phyloP scores from a whole-genome alignment of 2,113 vertebrate genomes.

The Crotophaga sulcirostris region DNA sequence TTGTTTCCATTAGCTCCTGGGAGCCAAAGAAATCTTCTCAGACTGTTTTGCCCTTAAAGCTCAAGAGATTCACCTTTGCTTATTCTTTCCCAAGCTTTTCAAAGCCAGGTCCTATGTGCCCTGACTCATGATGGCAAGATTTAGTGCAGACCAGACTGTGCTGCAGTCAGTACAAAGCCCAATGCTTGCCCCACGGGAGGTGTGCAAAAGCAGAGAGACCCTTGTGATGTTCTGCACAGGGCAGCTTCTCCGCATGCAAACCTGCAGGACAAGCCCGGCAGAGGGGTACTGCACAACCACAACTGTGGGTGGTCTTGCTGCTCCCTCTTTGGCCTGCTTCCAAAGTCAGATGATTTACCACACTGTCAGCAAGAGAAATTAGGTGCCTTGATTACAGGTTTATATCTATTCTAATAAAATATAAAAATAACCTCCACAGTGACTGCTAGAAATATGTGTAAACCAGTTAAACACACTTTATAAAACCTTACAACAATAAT shows the following conservation, averaged over 20 bases:
- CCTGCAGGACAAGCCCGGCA: not conserved
- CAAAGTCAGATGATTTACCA: slow-evolving; percentile 25
- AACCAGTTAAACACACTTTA: slow-evolving; percentile 47
- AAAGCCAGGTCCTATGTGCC: not conserved
- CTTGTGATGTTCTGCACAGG: not conserved
- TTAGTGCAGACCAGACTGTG: not conserved
- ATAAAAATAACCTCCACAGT: not conserved
- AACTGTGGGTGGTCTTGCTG: not conserved
- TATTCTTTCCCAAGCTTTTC: not conserved
- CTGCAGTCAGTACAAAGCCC: not conserved
- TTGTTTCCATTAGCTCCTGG: not conserved
- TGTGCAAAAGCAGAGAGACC: not conserved
- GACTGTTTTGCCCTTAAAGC: not conserved
- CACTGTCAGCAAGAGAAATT: not conserved
- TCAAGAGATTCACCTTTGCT: slow-evolving; percentile 8
- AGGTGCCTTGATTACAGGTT: not conserved
- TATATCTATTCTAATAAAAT: not conserved
- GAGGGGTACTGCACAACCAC: not conserved
- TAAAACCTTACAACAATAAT: slow-evolving; percentile 47
- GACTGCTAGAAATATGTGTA: slow-evolving; percentile 10
- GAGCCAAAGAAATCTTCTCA: not conserved
- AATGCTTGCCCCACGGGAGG: not conserved
- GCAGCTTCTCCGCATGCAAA: not conserved
- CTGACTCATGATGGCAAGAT: not conserved
- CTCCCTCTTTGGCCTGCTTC: not conserved